Base-by-base conservation (phyloP, 2,797 vertebrate species). In the Ciconia nigra region DNA sequence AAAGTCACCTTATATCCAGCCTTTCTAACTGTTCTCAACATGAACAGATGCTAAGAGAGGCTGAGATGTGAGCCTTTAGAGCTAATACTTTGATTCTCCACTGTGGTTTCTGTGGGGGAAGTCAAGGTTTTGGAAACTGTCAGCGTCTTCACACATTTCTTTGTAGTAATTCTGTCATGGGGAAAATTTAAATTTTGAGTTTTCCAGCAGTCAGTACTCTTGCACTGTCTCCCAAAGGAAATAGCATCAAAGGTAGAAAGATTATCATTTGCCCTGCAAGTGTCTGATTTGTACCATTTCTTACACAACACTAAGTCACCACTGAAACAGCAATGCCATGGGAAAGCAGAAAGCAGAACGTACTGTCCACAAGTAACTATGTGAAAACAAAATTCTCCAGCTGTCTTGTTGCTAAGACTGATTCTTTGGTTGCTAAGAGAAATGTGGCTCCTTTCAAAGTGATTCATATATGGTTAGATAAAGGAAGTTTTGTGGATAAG, bases 391-490 rank as follows among this genome's bases (percentile, higher is more conserved):
- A 95, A 88, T 95, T 81, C 88, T 95, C 90, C 81, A 86, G 95
- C 91, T 93, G 88, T 83, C 96, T 93, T 72, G 96, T 97, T 97
- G 93, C 96, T 97, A 96, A 54, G 96, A 90, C 87, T 78, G 84
- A 74, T 95, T 82, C 87, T 96, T 80, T 37, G 62, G 96, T 97
- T 97, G 95, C 97, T 94, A 97, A 67, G 95, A 92, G 95, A 89
- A 91, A 94, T 63, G 93, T 67, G 58, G 62, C 69, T 97, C 69
- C 76, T 86, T 85, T 94, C 82, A 81, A 95, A 95, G 83, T 96
- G 95, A 97, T 93, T 96, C 94, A 97, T 87, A 70, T 81, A 16
- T 13, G 21, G 91, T 89, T 82, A 90, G 95, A 93, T 89, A 95
- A 95, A 89, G 89, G 94, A 95, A 80, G 76, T 87, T 96, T 46